Percentiles rank a stretch among this genome's conserved stretches.
Evolutionary conservation across 1,140 invertebrate species (phyloP).

Genomic region (Eciton burchellii): DNA sequence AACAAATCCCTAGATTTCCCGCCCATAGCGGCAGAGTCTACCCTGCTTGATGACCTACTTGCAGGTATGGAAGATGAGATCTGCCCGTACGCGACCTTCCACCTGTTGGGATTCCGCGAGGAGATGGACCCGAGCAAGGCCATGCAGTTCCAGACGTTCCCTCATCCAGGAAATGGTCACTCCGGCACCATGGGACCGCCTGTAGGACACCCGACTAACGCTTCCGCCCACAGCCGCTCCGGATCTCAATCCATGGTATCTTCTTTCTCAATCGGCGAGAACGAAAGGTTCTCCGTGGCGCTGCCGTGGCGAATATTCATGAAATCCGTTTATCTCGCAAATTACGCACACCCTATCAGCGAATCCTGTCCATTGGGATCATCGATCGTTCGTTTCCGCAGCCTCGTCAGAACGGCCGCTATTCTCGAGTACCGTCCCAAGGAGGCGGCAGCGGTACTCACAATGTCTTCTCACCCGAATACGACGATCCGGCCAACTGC

Average conservation of each 20-base stretch:
- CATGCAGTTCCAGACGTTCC: constrained; percentile 95
- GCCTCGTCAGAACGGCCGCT: constrained; percentile 92
- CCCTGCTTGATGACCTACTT: constrained; percentile 77
- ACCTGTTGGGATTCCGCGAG: constrained; percentile 96
- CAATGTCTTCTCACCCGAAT: constrained; percentile 89
- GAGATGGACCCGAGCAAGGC: constrained; percentile 97
- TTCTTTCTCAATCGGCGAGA: neutral
- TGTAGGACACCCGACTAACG: constrained; percentile 87
- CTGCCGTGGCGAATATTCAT: neutral
- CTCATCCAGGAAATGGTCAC: constrained; percentile 90
- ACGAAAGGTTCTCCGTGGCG: neutral
- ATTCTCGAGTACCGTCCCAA: constrained; percentile 87
- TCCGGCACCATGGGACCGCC: constrained; percentile 92
- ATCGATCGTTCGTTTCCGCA: constrained; percentile 73
- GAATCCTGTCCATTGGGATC: neutral
- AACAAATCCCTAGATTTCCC: constrained; percentile 31
- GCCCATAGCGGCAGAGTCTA: constrained; percentile 77
- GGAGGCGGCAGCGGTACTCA: constrained; percentile 82
- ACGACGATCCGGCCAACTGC: constrained; percentile 96
- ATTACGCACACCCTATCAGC: neutral
- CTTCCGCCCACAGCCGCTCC: constrained; percentile 91
- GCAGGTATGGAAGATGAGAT: constrained; percentile 97
- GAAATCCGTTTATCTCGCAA: neutral
- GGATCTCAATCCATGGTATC: constrained; percentile 94
- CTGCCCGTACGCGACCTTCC: constrained; percentile 97